Evolutionary conservation across 2,888 invertebrate species (phyloP).

Genomic region (Sceliomorpha sp.): DNA sequence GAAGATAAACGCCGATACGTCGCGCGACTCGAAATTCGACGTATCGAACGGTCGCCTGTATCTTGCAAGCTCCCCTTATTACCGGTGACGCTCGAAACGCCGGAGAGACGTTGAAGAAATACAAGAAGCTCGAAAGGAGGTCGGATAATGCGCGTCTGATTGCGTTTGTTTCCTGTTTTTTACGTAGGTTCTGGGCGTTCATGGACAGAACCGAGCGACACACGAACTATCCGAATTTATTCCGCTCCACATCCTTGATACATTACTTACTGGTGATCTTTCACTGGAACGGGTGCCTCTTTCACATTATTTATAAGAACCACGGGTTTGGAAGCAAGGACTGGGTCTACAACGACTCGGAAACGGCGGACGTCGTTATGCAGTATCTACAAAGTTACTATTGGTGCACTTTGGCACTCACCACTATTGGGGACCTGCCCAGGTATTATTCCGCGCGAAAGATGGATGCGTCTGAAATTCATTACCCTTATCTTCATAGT

Average conservation of each 20-base stretch:
- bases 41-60: no score
- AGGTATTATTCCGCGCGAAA: conserved; percentile 68
- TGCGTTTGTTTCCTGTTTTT: conserved; percentile 14
- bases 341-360: conserved; percentile 94
- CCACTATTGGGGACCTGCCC: conserved; percentile 90
- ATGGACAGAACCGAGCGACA: conserved; percentile 99
- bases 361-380: conserved; percentile 93
- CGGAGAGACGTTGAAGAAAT: no score
- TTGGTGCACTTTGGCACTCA: conserved; percentile 98
- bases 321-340: conserved; percentile 96
- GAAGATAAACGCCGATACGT: no score
- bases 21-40: no score
- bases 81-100: no score
- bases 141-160: background rate
- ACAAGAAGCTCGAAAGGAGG: no score
- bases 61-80: no score
- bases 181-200: conserved; percentile 92
- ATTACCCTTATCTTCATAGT: no score
- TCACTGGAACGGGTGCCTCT: conserved; percentile 99
- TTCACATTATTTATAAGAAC: conserved; percentile 97
- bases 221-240: conserved; percentile 99
- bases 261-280: conserved; percentile 99
- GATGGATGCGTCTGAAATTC: no score
- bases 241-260: conserved; percentile 94
- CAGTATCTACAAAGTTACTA: conserved; percentile 98